These are phyloP conservation scores for Scaptodrosophila latifasciaeformis DNA, from an alignment of 2,888 invertebrate species.

Conservation along the genomic window DNA sequence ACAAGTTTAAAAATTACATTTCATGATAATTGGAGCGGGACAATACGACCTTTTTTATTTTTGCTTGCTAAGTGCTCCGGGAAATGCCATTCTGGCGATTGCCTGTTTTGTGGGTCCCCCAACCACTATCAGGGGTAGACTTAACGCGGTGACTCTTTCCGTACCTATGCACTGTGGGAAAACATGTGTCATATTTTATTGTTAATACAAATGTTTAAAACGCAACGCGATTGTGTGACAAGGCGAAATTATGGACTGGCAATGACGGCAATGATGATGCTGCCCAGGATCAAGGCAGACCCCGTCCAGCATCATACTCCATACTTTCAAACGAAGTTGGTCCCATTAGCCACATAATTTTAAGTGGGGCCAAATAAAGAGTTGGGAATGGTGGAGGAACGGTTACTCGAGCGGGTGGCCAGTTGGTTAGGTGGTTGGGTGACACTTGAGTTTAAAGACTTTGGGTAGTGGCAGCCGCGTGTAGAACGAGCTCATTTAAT, in stretches of 20 bases:
- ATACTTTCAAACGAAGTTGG: slow-evolving; percentile 68
- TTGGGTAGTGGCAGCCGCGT: slow-evolving; percentile 6
- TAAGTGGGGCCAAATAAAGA: slow-evolving; percentile 51
- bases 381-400: slow-evolving; percentile 19
- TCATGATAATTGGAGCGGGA: slow-evolving; percentile 57
- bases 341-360: slow-evolving; percentile 68
- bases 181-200: slow-evolving; percentile 23
- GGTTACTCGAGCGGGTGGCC: too few relatives aligned
- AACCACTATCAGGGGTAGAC: too few relatives aligned
- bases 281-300: background rate
- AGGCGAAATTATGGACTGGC: too few relatives aligned
- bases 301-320: slow-evolving; percentile 25
- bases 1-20: slow-evolving; percentile 67
- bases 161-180: slow-evolving; percentile 6
- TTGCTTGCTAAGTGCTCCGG: background rate
- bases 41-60: background rate
- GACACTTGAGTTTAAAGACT: too few relatives aligned
- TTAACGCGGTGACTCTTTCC: too few relatives aligned
- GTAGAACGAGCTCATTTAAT: slow-evolving; percentile 68
- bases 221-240: too few relatives aligned
- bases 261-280: background rate
- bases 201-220: slow-evolving; percentile 11
- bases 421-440: too few relatives aligned
- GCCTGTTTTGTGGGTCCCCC: too few relatives aligned
- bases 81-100: too few relatives aligned